phyloP scores from a whole-genome alignment of 1,140 invertebrate genomes.

The Holcopasites calliopsidis region DNA sequence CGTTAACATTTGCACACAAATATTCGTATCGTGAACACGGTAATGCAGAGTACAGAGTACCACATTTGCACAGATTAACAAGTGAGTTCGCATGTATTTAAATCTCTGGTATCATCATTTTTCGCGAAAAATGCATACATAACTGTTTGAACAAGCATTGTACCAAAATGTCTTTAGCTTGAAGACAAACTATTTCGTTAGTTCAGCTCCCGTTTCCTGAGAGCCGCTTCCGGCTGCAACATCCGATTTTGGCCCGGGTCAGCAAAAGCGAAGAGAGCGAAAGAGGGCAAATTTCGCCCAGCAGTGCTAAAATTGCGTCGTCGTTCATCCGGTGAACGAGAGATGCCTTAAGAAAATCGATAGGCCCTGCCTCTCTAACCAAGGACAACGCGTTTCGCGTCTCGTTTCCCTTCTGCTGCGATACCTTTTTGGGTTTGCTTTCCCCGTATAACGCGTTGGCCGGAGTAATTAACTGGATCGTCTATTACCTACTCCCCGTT shows the following conservation, averaged over 20 bases:
- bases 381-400: not conserved
- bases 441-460: not conserved
- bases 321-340: slow-evolving; percentile 6
- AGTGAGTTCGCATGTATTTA: no score
- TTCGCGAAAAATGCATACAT: no score
- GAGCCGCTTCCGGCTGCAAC: not conserved
- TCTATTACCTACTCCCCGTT: not conserved
- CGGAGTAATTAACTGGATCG: not conserved
- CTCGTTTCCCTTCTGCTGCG: not conserved
- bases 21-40: not conserved
- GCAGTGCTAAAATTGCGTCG: not conserved
- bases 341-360: slow-evolving; percentile 25
- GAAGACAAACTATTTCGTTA: not conserved
- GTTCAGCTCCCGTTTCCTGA: not conserved
- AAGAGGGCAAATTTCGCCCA: not conserved
- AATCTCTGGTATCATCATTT: no score
- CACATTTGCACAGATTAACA: no score
- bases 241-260: not conserved
- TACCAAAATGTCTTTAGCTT: no score
- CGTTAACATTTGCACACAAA: not conserved
- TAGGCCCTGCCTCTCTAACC: not conserved
- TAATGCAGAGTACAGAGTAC: no score
- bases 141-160: no score
- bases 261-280: not conserved
- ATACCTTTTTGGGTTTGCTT: not conserved